phyloP scores from a whole-genome alignment of 2,113 vertebrate genomes.

The Recurvirostra avosetta region DNA sequence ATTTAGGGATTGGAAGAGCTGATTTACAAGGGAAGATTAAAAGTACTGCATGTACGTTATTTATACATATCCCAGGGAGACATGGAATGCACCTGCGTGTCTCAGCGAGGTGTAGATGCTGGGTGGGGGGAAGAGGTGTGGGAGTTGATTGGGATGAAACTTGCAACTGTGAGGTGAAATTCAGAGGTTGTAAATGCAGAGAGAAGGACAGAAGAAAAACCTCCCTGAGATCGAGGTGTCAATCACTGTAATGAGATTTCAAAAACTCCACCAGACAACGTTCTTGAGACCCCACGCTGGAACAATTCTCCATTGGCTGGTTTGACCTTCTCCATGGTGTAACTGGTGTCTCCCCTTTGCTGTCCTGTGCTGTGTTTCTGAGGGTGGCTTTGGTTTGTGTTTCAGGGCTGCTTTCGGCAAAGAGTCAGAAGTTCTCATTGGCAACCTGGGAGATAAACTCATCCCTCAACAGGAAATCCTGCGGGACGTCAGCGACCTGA shows the following conservation, averaged over 20 bases:
- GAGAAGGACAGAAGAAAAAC: neutral
- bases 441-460: conserved; percentile 95
- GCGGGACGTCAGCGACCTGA: conserved; percentile 93
- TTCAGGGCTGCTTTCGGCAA: conserved; percentile 93
- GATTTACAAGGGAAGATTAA: conserved; percentile 1
- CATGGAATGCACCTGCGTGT: neutral
- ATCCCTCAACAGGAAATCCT: conserved; percentile 96
- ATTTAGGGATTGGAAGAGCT: neutral
- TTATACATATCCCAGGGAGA: neutral
- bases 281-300: rapidly evolving
- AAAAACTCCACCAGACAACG: neutral
- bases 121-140: neutral
- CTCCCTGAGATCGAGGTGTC: neutral
- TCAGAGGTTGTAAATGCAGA: neutral
- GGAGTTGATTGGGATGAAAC: neutral
- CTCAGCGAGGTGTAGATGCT: neutral
- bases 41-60: neutral
- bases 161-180: neutral
- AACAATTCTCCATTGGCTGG: rapidly evolving
- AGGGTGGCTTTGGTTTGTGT: neutral
- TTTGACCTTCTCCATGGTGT: neutral
- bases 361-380: neutral
- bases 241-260: neutral
- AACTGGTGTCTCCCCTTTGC: neutral
- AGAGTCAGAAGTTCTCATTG: conserved; percentile 95